These are phyloP conservation scores for Ylistrum balloti DNA, from an alignment of 1,140 invertebrate genomes.

Conservation along the genomic window DNA sequence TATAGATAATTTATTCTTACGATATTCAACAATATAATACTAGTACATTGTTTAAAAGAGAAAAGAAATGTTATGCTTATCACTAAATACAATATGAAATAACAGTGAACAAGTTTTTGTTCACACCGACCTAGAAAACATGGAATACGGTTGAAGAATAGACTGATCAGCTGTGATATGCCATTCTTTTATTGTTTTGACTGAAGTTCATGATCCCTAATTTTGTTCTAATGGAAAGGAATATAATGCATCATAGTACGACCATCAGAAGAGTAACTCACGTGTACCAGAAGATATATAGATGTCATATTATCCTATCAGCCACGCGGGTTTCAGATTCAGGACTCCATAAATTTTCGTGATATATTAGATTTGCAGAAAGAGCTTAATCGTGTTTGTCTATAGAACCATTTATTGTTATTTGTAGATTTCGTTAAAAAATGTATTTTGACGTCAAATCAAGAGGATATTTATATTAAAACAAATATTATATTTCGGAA, in stretches of 20 bases:
- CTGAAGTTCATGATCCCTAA: neutral
- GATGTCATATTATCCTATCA: constrained; percentile 2
- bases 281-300: neutral
- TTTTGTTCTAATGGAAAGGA: constrained; percentile 5
- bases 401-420: neutral
- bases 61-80: no score
- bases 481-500: no score
- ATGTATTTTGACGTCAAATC: no score
- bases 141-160: no score
- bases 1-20: no score
- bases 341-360: neutral
- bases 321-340: neutral
- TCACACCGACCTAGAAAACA: no score
- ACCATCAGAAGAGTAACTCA: neutral
- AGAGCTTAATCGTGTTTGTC: neutral
- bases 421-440: neutral
- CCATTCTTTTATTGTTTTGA: neutral
- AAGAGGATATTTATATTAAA: no score
- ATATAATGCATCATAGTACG: neutral
- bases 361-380: neutral
- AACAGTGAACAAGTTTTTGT: no score
- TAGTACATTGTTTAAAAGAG: no score
- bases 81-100: no score
- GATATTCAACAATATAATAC: no score
- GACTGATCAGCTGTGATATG: neutral